Evolutionary conservation across 2,888 invertebrate genomes (phyloP).

Genomic region (Pelosia muscerda): DNA sequence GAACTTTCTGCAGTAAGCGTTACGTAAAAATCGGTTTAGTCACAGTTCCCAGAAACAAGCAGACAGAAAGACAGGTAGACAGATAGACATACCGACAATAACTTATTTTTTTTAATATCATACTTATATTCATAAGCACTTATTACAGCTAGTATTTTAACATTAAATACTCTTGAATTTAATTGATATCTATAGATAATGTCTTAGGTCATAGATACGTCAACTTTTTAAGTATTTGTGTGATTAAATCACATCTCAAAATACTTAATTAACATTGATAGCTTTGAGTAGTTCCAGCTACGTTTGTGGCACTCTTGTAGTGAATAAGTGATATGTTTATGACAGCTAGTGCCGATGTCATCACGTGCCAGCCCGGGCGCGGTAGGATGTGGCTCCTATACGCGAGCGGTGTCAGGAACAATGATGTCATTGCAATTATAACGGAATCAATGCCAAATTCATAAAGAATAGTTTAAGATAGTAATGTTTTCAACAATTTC

Average conservation of each 20-base stretch:
- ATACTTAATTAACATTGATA: background rate
- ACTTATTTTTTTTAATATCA: too few relatives aligned
- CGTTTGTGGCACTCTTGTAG: background rate
- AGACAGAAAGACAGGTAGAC: too few relatives aligned
- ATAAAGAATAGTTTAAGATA: slow-evolving; percentile 5
- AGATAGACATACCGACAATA: too few relatives aligned
- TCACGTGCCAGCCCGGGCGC: slow-evolving; percentile 5
- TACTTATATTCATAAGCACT: too few relatives aligned
- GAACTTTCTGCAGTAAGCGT: too few relatives aligned
- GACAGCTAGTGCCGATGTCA: background rate
- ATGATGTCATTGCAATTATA: slow-evolving; percentile 15
- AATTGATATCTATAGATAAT: too few relatives aligned
- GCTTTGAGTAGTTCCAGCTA: background rate
- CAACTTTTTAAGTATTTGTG: too few relatives aligned
- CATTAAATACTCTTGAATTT: too few relatives aligned
- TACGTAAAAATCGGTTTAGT: too few relatives aligned
- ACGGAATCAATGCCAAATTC: slow-evolving; percentile 11
- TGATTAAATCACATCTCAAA: background rate
- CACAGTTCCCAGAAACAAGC: too few relatives aligned
- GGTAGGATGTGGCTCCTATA: slow-evolving; percentile 6
- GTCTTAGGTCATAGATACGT: too few relatives aligned
- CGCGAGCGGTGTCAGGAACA: slow-evolving; percentile 1
- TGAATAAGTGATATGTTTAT: background rate
- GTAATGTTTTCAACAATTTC: background rate
- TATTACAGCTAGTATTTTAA: too few relatives aligned